Base-by-base conservation (phyloP, 2,888 invertebrate species). In the Julus scandinavius region DNA sequence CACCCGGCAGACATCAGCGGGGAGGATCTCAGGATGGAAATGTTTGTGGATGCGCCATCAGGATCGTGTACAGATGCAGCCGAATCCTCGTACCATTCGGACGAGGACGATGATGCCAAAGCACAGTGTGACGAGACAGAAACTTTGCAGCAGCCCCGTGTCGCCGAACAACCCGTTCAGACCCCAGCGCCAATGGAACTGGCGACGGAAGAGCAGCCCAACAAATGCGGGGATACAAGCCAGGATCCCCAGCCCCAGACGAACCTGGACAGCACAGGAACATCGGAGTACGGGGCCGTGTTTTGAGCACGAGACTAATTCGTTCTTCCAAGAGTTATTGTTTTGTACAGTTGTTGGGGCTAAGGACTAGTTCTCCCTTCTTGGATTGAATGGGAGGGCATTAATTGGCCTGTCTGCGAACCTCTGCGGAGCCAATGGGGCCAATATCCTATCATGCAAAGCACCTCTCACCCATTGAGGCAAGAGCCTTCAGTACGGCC, bases 31-130 rank as follows among this genome's bases (percentile, higher is more conserved):
- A 50, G 41, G 41, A n/a, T 88, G 29, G 88, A 88, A 20, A 40
- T 88, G 86, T 88, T 88, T 20, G 88, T 88, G 9, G 88, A 88
- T n/a, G 88, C 88, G 38, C 86, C 88, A 5, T 86, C 88, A 58
- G 88, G 86, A 20, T 86, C 88, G 41, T 63, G 85, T 45, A 88
- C 88, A 2, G 88, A 88, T 13, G 40, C 84, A 41, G 38, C 87
- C 49, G 85, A 85, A 85, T 50, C 85, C 45, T 50, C 85, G 38
- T 80, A 38, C 80, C 80, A 80, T 13, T 80, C 80, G 11, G 85
- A 49, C 20, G 85, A 49, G 85, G 85, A 50, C 20, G 85, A 85
- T 85, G 85, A 85, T 49, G 50, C 85, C 85, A 49, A 49, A 85
- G 50, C 85, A 85, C 45, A 85, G 20, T 20, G 49, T 29, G 45